These are phyloP conservation scores for Hypomesus transpacificus DNA, from an alignment of 2,113 vertebrate species.

Conservation along the genomic window DNA sequence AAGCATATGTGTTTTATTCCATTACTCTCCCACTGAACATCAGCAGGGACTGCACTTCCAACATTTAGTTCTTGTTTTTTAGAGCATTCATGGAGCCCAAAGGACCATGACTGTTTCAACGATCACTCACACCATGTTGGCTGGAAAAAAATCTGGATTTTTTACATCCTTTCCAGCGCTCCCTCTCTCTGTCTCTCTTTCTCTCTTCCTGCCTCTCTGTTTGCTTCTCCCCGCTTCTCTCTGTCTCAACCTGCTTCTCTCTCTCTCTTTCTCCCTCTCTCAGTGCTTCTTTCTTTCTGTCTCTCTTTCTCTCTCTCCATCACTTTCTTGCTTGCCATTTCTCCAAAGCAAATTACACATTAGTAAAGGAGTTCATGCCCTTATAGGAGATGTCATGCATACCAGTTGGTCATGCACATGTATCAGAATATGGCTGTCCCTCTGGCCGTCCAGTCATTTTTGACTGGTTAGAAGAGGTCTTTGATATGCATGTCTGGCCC, in stretches of 20 bases:
- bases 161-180: not conserved
- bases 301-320: not conserved
- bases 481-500: constrained; percentile 7
- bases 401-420: too few species aligned
- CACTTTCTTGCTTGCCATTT: not conserved
- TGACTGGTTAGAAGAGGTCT: not conserved
- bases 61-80: not conserved
- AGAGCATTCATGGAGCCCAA: not conserved
- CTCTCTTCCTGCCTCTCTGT: not conserved
- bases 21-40: too few species aligned
- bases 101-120: constrained; percentile 1
- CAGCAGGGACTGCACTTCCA: too few species aligned
- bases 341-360: not conserved
- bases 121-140: constrained; percentile 54
- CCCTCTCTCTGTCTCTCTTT: not conserved
- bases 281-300: not conserved
- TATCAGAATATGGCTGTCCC: too few species aligned
- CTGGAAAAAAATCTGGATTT: not conserved
- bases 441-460: too few species aligned
- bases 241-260: not conserved
- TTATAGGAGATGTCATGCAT: too few species aligned
- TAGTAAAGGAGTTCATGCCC: too few species aligned
- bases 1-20: too few species aligned
- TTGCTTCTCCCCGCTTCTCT: not conserved
- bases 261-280: not conserved